phyloP scores from a whole-genome alignment of 2,888 invertebrate genomes.

The Terebella lapidaria region DNA sequence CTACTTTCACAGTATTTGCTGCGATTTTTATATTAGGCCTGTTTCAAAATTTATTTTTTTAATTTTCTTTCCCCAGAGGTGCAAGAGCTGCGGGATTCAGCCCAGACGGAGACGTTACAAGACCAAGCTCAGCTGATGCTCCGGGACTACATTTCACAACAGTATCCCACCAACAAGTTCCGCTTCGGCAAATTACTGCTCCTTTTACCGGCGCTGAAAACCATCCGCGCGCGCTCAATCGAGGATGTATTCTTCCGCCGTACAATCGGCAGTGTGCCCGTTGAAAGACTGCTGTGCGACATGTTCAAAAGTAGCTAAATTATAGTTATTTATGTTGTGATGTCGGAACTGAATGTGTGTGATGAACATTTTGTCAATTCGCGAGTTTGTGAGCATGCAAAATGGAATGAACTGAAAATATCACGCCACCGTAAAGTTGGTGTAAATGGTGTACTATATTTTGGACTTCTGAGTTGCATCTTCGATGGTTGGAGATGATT shows the following conservation, averaged over 20 bases:
- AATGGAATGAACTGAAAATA: no score
- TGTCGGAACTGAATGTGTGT: no score
- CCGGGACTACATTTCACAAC: conserved; percentile 61
- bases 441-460: no score
- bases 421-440: no score
- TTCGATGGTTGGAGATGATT: no score
- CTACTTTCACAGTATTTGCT: not conserved
- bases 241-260: conserved; percentile 72
- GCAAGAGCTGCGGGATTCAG: conserved; percentile 62
- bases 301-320: conserved; percentile 57
- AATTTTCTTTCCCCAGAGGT: conserved; percentile 56
- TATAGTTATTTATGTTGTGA: no score
- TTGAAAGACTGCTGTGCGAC: conserved; percentile 66
- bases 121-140: conserved; percentile 76
- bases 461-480: no score
- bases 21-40: not conserved
- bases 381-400: no score
- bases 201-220: conserved; percentile 64
- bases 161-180: conserved; percentile 51
- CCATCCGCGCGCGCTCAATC: conserved; percentile 57
- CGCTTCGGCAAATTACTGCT: conserved; percentile 72
- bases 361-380: no score
- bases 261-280: conserved; percentile 69
- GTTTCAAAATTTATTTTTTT: not conserved
- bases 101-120: conserved; percentile 62